Base-by-base conservation (phyloP, 2,797 vertebrate genomes). In the Clamator glandarius region DNA sequence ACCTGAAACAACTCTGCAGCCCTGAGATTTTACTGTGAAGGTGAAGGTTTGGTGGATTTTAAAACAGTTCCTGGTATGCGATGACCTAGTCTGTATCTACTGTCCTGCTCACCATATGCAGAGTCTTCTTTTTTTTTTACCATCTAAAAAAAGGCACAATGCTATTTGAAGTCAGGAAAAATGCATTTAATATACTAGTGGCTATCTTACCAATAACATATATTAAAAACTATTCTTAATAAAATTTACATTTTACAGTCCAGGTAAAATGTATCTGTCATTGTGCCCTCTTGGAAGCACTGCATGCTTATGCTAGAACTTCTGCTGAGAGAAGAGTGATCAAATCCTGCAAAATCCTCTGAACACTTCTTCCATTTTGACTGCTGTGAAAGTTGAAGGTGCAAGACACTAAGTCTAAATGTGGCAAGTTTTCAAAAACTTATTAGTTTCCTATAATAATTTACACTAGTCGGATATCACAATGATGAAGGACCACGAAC, bases 1-100 rank as follows among this genome's bases (percentile, higher is more conserved):
- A 90, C 94, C 93, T 93, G 92, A 93, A 93, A 69, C 74, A 94
- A 86, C 91, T 69, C 62, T 26, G 29, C 76, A 86, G 79, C 28
- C 28, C 29, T 58, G 55, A 68, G 41, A 62, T 89, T 92, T 93
- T 87, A 42, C 51, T 84, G 63, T 82, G 36, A 54, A 92, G 26
- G 81, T 2, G 6, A 79, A 70, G 67, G 55, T 41, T 46, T 81
- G 21, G 26, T 68, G 68, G 78, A 73, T 74, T 93, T 87, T 67
- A 87, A 87, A 83, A 58, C 31, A 33, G 18, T 63, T 92, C 52
- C 29, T 4, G 6, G 12, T 61, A 80, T 19, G 23, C 42, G 29
- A 51, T 69, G 52, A 69, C 54, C 23, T 51, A 80, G 55, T 89
- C 21, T n/a, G 87, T 80, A 36, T 54, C 72, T 75, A 36, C 31